A percentile compares a stretch with the other conserved stretches of the same genome.
Conservation (phyloP, 2,888 invertebrate species). For the Cryptophagus acutangulus region DNA sequence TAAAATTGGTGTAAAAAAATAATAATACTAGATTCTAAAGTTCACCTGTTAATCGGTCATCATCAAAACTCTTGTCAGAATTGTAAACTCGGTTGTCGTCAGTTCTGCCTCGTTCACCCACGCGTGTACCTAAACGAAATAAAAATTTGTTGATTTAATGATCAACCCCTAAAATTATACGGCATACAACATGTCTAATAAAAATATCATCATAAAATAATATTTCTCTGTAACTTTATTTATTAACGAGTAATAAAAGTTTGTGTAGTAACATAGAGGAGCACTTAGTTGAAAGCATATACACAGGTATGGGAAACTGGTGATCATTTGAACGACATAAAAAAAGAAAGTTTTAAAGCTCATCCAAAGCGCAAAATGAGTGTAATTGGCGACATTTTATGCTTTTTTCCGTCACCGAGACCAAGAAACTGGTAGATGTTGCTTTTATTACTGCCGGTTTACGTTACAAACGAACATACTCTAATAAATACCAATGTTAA, state of each 20-base stretch:
- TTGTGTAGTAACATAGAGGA: constrained; percentile 14
- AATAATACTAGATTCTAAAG: too few species aligned
- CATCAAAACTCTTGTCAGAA: constrained; percentile 46
- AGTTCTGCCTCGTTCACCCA: constrained; percentile 35
- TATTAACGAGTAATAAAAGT: constrained; percentile 22
- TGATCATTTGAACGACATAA: constrained; percentile 24
- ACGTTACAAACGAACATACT: constrained; percentile 10
- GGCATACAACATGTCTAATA: constrained; percentile 12
- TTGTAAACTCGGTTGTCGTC: constrained; percentile 39
- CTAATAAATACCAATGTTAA: constrained; percentile 20
- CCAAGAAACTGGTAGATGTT: constrained; percentile 12
- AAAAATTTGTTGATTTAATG: too few species aligned
- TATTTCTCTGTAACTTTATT: constrained; percentile 14
- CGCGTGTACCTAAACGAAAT: constrained; percentile 34
- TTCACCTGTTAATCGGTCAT: constrained; percentile 13
- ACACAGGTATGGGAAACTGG: constrained; percentile 15
- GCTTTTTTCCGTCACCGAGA: constrained; percentile 17
- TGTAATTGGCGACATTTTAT: constrained; percentile 31
- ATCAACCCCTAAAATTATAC: too few species aligned
- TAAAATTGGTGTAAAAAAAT: too few species aligned
- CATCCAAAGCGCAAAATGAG: constrained; percentile 26
- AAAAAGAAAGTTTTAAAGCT: constrained; percentile 30
- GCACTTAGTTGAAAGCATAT: constrained; percentile 15
- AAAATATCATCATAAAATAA: constrained; percentile 8
- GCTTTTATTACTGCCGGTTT: constrained; percentile 11